These are phyloP conservation scores for Rhea pennata DNA, from an alignment of 2,113 vertebrate genomes.

Conservation along the genomic window DNA sequence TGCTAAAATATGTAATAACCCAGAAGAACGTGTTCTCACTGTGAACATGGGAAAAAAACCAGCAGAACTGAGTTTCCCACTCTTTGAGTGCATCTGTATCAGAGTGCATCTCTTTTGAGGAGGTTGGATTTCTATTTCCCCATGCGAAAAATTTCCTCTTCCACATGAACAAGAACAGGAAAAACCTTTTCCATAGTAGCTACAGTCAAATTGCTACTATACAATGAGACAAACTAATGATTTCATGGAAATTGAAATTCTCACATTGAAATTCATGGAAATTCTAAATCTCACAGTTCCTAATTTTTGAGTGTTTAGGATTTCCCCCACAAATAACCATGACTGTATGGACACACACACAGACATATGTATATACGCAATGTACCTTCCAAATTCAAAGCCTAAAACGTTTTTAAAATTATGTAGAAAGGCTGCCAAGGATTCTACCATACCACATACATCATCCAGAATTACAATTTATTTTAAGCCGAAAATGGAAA, in stretches of 20 bases:
- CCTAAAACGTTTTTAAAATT: neutral
- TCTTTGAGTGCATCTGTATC: fast-evolving
- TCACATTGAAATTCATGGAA: neutral
- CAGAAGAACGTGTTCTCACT: neutral
- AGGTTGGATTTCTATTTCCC: neutral
- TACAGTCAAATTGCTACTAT: neutral
- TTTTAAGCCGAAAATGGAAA: neutral
- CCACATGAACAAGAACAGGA: neutral
- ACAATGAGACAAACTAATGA: neutral
- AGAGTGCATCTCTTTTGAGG: neutral
- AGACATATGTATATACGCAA: no score
- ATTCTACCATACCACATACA: neutral
- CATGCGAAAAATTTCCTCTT: neutral
- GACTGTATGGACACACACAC: no score
- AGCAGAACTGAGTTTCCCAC: no score
- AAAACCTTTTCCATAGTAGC: neutral
- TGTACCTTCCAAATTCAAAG: neutral
- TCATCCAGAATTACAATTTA: neutral
- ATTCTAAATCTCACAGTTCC: neutral
- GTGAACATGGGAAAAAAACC: neutral
- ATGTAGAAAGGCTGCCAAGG: neutral
- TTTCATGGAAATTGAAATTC: neutral
- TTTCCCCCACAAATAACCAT: neutral
- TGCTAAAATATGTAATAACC: fast-evolving
- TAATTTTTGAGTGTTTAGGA: neutral